Evolutionary conservation across 2,113 vertebrate species (phyloP).

Genomic region (Periophthalmodon schlosseri): DNA sequence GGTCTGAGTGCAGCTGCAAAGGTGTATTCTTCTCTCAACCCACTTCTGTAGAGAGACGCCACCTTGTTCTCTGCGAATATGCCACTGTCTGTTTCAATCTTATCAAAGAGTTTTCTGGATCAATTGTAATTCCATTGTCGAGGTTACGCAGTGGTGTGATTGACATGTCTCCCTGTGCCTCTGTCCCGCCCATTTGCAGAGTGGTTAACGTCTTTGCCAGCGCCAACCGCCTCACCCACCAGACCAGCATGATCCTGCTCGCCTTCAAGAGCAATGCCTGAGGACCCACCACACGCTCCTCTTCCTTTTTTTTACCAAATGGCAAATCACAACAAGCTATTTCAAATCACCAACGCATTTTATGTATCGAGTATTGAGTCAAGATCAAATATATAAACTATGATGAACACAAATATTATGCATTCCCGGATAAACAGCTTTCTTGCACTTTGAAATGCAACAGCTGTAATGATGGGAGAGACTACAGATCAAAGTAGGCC

Average conservation of each 20-base stretch:
- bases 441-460: not conserved
- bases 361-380: not conserved
- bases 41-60: constrained; percentile 13
- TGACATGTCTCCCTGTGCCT: constrained; percentile 59
- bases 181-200: constrained; percentile 76
- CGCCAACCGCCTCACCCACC: constrained; percentile 96
- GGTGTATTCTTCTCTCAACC: too few relatives aligned
- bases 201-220: constrained; percentile 96
- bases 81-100: constrained; percentile 41
- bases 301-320: too few relatives aligned
- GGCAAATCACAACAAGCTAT: not conserved
- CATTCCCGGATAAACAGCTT: not conserved
- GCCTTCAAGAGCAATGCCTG: constrained; percentile 92
- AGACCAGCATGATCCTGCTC: constrained; percentile 99
- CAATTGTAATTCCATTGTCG: constrained; percentile 59
- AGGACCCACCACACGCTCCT: not conserved
- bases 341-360: not conserved
- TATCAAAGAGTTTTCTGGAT: constrained; percentile 64
- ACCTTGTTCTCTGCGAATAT: constrained; percentile 47
- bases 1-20: too few relatives aligned
- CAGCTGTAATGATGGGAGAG: not conserved
- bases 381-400: not conserved
- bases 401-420: not conserved
- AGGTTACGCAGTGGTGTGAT: constrained; percentile 46
- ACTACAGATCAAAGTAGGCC: not conserved